Evolutionary conservation across 37 sponge, comb jelly and placozoan genomes (phyloP).

Genomic region (Dysidea cf. avara): DNA sequence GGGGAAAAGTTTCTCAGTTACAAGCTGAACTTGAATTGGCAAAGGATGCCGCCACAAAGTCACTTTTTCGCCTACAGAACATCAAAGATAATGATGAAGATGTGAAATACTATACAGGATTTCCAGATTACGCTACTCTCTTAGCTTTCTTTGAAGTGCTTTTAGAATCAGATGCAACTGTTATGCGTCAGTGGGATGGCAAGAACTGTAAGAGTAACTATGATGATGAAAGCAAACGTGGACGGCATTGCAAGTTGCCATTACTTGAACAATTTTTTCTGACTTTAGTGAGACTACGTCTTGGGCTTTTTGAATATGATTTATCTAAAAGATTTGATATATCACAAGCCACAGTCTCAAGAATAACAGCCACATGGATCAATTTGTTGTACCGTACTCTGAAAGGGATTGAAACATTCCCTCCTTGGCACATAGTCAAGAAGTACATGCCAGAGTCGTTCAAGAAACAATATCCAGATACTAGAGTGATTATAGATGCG

Average conservation of each 20-base stretch:
- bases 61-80: too few species aligned
- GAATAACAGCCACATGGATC: constrained; percentile 6
- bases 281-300: constrained; percentile 15
- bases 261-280: constrained; percentile 20
- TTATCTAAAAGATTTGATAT: constrained; percentile 10
- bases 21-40: too few species aligned
- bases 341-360: constrained; percentile 1
- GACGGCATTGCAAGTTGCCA: not conserved
- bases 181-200: too few species aligned
- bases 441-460: constrained; percentile 35
- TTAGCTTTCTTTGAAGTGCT: too few species aligned
- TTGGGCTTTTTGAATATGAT: not conserved
- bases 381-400: constrained; percentile 18
- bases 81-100: too few species aligned
- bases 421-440: constrained; percentile 1
- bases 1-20: too few species aligned
- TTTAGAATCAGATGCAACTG: too few species aligned
- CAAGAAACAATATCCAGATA: constrained; percentile 26
- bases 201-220: too few species aligned
- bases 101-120: too few species aligned
- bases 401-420: not conserved
- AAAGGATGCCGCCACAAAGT: too few species aligned
- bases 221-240: too few species aligned
- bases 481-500: constrained; percentile 30
- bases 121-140: too few species aligned